These are phyloP conservation scores for Vespertilio murinus DNA, from an alignment of 2,797 vertebrate species.

Conservation along the genomic window DNA sequence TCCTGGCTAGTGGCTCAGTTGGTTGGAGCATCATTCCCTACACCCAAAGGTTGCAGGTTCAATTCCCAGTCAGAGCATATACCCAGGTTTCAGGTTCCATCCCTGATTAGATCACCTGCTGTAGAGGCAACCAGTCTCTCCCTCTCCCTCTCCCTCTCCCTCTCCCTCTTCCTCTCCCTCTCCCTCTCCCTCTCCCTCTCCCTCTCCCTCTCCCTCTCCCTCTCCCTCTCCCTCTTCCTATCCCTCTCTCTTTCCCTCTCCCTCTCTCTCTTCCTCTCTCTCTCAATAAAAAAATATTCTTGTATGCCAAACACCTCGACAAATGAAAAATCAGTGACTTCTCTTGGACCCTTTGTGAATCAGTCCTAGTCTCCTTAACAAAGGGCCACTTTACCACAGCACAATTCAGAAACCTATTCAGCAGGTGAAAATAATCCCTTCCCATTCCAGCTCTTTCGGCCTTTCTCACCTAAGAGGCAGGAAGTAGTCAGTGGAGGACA, in stretches of 20 bases:
- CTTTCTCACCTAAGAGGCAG: not conserved
- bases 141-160: not conserved
- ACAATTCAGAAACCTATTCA: not conserved
- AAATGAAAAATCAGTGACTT: not conserved
- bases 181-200: no score
- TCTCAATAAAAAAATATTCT: not conserved
- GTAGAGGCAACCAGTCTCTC: not conserved
- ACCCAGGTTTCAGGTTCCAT: not conserved
- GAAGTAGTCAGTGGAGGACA: not conserved
- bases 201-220: not conserved
- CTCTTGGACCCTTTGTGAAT: not conserved
- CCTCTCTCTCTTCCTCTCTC: no score
- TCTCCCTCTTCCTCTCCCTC: not conserved
- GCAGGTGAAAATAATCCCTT: not conserved
- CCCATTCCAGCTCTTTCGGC: not conserved
- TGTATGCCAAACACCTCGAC: not conserved
- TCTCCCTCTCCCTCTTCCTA: not conserved
- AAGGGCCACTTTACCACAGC: not conserved
- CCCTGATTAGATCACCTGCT: not conserved
- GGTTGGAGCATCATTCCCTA: not conserved
- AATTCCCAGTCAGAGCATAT: no score
- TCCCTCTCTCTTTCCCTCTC: not conserved
- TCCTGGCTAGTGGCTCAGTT: not conserved
- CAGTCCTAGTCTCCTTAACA: not conserved
- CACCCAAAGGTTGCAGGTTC: not conserved